Evolutionary conservation across 2,888 invertebrate genomes (phyloP).

Genomic region (Yponomeuta malinellus): DNA sequence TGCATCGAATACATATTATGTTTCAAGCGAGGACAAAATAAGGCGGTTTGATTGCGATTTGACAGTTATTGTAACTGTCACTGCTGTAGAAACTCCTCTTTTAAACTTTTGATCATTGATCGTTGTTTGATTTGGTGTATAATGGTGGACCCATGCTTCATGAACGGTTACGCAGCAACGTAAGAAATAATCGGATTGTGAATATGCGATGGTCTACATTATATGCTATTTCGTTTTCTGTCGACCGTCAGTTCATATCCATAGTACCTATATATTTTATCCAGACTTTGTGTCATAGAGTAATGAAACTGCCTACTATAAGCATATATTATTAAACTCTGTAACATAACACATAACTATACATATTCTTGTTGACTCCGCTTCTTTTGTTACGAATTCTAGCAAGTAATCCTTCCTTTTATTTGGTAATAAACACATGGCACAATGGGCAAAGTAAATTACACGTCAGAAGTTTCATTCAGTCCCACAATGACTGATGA

Average conservation of each 20-base stretch:
- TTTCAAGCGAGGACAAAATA: constrained; percentile 16
- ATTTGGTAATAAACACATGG: neutral
- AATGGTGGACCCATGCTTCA: no score
- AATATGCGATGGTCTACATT: no score
- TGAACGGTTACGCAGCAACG: no score
- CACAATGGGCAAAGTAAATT: neutral
- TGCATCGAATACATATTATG: constrained; percentile 17
- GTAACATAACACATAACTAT: no score
- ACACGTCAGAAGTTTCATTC: neutral
- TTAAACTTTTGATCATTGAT: no score
- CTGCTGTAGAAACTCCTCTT: constrained; percentile 22
- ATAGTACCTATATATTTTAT: no score
- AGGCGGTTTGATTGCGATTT: constrained; percentile 46
- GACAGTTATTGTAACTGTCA: constrained; percentile 42
- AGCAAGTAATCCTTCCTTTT: constrained; percentile 3
- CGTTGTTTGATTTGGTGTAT: no score
- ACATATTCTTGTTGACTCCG: neutral
- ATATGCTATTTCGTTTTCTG: no score
- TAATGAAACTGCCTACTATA: no score
- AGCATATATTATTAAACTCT: no score
- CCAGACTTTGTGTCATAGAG: constrained; percentile 14
- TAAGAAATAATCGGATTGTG: no score
- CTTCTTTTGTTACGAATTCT: neutral
- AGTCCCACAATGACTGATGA: neutral
- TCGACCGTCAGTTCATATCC: no score